These are phyloP conservation scores for Colletes latitarsis DNA, from an alignment of 1,140 invertebrate genomes.

Conservation along the genomic window DNA sequence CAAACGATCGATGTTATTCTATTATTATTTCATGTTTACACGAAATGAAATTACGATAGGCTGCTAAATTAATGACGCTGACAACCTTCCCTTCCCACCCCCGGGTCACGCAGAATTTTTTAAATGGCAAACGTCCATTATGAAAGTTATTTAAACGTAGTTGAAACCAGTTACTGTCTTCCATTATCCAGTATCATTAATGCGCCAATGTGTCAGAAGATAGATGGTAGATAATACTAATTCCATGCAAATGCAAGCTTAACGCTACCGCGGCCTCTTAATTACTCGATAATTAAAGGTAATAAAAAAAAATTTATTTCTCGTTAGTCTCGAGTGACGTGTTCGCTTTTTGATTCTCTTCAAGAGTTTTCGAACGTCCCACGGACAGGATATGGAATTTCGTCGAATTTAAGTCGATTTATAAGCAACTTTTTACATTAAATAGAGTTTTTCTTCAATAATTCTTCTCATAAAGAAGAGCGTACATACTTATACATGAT, in stretches of 20 bases:
- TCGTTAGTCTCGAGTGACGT: background rate
- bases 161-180: background rate
- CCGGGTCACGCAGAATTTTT: background rate
- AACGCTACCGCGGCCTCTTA: slow-evolving; percentile 9
- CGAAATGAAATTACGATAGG: background rate
- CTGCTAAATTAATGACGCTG: background rate
- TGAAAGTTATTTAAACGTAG: background rate
- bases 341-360: slow-evolving; percentile 8
- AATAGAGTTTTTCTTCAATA: no score
- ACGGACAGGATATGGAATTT: background rate
- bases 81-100: background rate
- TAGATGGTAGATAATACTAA: slow-evolving; percentile 2
- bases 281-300: background rate
- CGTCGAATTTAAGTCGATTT: no score
- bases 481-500: no score
- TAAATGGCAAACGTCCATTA: background rate
- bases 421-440: no score
- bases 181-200: slow-evolving; percentile 9
- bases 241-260: slow-evolving; percentile 16
- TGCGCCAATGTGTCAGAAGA: background rate
- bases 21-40: background rate
- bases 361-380: slow-evolving; percentile 16
- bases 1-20: background rate
- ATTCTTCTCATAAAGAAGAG: no score
- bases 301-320: background rate